phyloP scores from a whole-genome alignment of 2,888 invertebrate species.

The Eupithecia exiguata region DNA sequence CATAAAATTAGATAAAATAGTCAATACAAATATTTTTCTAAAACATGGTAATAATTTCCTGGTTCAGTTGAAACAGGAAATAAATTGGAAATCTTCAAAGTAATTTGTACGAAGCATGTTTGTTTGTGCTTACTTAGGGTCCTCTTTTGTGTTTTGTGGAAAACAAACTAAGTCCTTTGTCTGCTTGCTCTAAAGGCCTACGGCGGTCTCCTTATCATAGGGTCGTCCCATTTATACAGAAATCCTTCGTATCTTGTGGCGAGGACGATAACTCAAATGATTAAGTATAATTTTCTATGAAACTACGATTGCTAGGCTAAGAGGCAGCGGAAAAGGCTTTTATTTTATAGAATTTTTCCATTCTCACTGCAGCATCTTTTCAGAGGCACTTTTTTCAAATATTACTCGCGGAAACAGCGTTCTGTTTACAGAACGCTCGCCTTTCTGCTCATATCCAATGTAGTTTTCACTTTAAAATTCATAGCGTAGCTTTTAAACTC shows the following conservation, averaged over 20 bases:
- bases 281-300: constrained; percentile 34
- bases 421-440: constrained; percentile 71
- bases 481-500: constrained; percentile 74
- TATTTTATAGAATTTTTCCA: constrained; percentile 57
- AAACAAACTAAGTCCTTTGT: constrained; percentile 75
- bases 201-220: constrained; percentile 70
- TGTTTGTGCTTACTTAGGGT: constrained; percentile 68
- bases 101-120: constrained; percentile 67
- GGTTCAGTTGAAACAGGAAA: constrained; percentile 53
- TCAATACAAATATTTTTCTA: not conserved
- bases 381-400: constrained; percentile 68
- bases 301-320: constrained; percentile 31
- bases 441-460: constrained; percentile 73
- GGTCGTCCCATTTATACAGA: constrained; percentile 52
- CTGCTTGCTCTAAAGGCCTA: constrained; percentile 58
- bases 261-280: constrained; percentile 29
- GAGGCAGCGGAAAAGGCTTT: constrained; percentile 37
- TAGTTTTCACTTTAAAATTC: constrained; percentile 77
- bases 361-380: constrained; percentile 60
- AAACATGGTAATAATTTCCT: constrained; percentile 44
- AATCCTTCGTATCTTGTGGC: constrained; percentile 33
- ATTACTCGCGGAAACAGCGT: constrained; percentile 64
- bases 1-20: not conserved
- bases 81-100: constrained; percentile 62
- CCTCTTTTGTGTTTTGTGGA: constrained; percentile 70